Evolutionary conservation across 2,113 vertebrate species (phyloP).

Genomic region (Syngnathus scovelli): DNA sequence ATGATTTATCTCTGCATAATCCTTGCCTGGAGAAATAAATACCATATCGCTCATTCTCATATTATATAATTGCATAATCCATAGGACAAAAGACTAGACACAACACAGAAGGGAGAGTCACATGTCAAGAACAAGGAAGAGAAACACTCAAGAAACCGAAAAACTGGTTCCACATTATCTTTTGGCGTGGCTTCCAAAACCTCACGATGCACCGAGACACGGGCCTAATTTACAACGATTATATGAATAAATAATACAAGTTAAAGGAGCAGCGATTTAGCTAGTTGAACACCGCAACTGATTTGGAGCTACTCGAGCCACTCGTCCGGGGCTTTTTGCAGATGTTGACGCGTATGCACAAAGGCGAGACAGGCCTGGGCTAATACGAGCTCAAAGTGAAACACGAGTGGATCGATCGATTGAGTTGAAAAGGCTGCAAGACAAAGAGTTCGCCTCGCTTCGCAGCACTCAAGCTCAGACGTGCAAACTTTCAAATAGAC

Average conservation of each 20-base stretch:
- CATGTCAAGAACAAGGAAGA: not conserved
- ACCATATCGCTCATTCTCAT: constrained; percentile 44
- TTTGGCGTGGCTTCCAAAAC: not conserved
- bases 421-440: not conserved
- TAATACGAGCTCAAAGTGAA: not conserved
- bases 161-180: not conserved
- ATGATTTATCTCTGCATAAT: constrained; percentile 31
- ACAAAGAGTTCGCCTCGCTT: not conserved
- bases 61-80: constrained; percentile 63
- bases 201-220: not conserved
- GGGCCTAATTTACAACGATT: too few relatives aligned
- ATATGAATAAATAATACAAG: not conserved
- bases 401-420: not conserved
- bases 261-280: not conserved
- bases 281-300: not conserved
- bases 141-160: too few relatives aligned
- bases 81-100: constrained; percentile 16
- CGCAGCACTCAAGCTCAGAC: not conserved
- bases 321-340: not conserved
- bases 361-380: not conserved
- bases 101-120: not conserved
- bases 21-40: constrained; percentile 30
- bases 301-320: not conserved
- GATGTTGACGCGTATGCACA: not conserved
- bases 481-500: too few relatives aligned